phyloP scores from a whole-genome alignment of 2,797 vertebrate genomes.

The Eulemur rubriventer region DNA sequence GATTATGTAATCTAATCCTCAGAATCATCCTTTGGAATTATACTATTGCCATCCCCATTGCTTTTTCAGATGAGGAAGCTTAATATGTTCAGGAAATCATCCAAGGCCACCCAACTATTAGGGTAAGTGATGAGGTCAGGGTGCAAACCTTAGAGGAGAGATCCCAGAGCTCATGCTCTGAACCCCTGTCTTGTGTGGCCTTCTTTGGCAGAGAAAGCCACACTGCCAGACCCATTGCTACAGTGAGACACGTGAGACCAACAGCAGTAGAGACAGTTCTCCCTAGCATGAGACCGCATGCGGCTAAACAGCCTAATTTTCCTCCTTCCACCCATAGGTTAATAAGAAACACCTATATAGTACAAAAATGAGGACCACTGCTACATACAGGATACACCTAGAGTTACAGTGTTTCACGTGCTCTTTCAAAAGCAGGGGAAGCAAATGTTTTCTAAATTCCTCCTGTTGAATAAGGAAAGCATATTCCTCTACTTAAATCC shows the following conservation, averaged over 20 bases:
- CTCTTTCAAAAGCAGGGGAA: background rate
- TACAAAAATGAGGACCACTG: background rate
- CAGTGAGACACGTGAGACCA: background rate
- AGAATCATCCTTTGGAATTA: background rate
- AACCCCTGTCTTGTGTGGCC: background rate
- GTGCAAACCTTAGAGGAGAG: background rate
- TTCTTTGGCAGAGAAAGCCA: background rate
- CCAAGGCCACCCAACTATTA: background rate
- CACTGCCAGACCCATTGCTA: background rate
- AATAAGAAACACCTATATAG: background rate
- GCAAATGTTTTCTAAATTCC: background rate
- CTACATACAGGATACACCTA: too few species aligned
- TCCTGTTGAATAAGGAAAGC: background rate
- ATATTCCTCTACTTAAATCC: background rate
- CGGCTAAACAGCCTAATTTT: background rate
- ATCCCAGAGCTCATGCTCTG: background rate
- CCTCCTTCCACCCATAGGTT: background rate
- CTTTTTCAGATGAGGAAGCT: background rate
- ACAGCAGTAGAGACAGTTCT: background rate
- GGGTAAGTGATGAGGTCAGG: background rate
- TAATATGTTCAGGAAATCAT: background rate
- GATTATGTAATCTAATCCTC: background rate
- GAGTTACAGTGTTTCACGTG: background rate
- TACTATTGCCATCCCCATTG: background rate
- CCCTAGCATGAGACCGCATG: background rate